Evolutionary conservation across 2,888 invertebrate genomes (phyloP).

Genomic region (Diloba caeruleocephala): DNA sequence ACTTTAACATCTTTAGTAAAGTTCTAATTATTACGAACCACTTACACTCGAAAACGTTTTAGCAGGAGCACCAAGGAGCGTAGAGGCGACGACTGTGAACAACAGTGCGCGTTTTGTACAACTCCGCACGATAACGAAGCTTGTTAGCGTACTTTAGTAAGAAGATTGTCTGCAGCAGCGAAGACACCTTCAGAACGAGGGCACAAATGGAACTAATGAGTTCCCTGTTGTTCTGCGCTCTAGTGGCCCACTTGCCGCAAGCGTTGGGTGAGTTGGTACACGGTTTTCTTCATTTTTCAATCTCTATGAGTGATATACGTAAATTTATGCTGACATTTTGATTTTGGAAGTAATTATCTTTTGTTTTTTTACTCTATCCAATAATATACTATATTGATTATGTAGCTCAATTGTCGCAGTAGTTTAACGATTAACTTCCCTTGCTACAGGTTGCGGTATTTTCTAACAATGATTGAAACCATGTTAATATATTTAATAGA

Average conservation of each 20-base stretch:
- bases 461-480: too few relatives aligned
- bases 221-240: slow-evolving; percentile 77
- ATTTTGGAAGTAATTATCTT: background rate
- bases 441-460: too few relatives aligned
- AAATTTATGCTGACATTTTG: too few relatives aligned
- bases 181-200: slow-evolving; percentile 74
- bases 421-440: too few relatives aligned
- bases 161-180: slow-evolving; percentile 76
- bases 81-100: slow-evolving; percentile 53
- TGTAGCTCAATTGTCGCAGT: too few relatives aligned
- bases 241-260: slow-evolving; percentile 69
- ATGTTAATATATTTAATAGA: too few relatives aligned
- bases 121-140: slow-evolving; percentile 81
- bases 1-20: slow-evolving; percentile 1
- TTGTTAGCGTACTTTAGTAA: slow-evolving; percentile 83
- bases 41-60: slow-evolving; percentile 69
- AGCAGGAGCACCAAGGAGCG: slow-evolving; percentile 59
- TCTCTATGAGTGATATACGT: background rate
- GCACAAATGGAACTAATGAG: slow-evolving; percentile 85
- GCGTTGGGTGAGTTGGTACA: slow-evolving; percentile 68
- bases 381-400: too few relatives aligned
- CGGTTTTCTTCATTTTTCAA: slow-evolving; percentile 9
- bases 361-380: too few relatives aligned
- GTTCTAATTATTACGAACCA: slow-evolving; percentile 55
- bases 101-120: slow-evolving; percentile 72